phyloP scores from a whole-genome alignment of 2,113 vertebrate genomes.

The Alethe diademata region DNA sequence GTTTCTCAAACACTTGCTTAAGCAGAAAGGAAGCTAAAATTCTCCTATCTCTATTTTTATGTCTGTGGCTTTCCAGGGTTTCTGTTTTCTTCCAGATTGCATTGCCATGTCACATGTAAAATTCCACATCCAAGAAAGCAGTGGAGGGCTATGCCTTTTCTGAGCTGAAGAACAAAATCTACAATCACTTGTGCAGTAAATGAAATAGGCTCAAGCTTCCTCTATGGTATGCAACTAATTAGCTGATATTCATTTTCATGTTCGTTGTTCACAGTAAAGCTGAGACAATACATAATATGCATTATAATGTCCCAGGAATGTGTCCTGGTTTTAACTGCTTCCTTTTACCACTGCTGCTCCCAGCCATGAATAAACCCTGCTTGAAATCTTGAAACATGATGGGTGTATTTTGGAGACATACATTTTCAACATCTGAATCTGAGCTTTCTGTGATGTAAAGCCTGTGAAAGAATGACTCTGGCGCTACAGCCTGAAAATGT shows the following conservation, averaged over 20 bases:
- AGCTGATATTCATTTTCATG: constrained; percentile 59
- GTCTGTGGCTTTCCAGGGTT: constrained; percentile 37
- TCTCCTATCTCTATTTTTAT: constrained; percentile 36
- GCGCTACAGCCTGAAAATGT: not conserved
- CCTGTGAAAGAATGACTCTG: not conserved
- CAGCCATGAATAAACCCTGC: constrained; percentile 12
- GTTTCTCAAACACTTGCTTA: constrained; percentile 19
- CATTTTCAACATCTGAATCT: constrained; percentile 12
- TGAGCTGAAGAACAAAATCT: not conserved
- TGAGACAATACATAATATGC: constrained; percentile 46
- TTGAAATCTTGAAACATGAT: constrained; percentile 29
- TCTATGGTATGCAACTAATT: constrained; percentile 53
- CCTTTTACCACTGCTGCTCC: not conserved
- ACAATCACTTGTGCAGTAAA: constrained; percentile 47
- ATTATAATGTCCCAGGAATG: constrained; percentile 54
- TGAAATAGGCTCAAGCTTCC: constrained; percentile 27
- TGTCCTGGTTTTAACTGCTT: constrained; percentile 33
- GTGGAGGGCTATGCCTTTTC: not conserved
- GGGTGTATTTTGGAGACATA: not conserved
- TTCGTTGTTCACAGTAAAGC: constrained; percentile 30
- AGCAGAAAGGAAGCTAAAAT: constrained; percentile 42
- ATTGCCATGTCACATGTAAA: not conserved
- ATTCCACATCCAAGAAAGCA: not conserved
- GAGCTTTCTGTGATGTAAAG: constrained; percentile 6
- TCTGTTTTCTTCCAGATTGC: constrained; percentile 49